Evolutionary conservation across 2,888 invertebrate genomes (phyloP).

Genomic region (Oligia fasciuncula): DNA sequence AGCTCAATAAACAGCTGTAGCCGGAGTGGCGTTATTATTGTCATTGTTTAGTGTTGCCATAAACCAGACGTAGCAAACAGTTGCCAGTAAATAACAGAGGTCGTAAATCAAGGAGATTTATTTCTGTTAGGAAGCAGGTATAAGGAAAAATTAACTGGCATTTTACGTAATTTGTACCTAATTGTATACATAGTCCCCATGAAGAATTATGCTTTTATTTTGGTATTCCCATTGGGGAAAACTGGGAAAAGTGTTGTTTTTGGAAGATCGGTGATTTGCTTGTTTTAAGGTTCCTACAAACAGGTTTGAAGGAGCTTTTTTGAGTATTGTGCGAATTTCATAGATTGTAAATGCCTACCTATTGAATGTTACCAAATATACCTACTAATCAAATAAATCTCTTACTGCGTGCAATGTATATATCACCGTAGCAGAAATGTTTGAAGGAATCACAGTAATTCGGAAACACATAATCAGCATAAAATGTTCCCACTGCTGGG

Average conservation of each 20-base stretch:
- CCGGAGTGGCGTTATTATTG: constrained; percentile 62
- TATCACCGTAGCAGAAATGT: neutral
- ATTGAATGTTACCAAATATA: neutral
- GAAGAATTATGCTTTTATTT: constrained; percentile 30
- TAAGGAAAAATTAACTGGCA: constrained; percentile 39
- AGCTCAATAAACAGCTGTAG: constrained; percentile 31
- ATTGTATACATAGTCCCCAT: constrained; percentile 6
- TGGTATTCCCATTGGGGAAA: neutral
- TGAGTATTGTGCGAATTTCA: neutral
- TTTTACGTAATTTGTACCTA: constrained; percentile 39
- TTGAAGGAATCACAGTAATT: constrained; percentile 1
- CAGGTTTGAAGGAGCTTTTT: too few relatives aligned
- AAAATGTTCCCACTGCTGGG: too few relatives aligned
- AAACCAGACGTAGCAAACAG: constrained; percentile 69
- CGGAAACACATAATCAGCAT: neutral
- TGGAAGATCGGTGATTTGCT: neutral
- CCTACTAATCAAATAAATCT: neutral
- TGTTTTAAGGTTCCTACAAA: neutral
- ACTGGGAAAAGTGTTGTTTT: neutral
- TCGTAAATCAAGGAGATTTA: constrained; percentile 66
- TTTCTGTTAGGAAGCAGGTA: constrained; percentile 55
- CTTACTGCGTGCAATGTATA: neutral
- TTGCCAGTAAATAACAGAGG: constrained; percentile 60
- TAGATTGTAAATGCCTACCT: neutral
- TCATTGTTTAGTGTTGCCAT: constrained; percentile 71